Percentiles rank a stretch among this genome's conserved stretches.
Conservation (phyloP, 2,113 vertebrate genomes). For the Sinocyclocheilus rhinocerous region DNA sequence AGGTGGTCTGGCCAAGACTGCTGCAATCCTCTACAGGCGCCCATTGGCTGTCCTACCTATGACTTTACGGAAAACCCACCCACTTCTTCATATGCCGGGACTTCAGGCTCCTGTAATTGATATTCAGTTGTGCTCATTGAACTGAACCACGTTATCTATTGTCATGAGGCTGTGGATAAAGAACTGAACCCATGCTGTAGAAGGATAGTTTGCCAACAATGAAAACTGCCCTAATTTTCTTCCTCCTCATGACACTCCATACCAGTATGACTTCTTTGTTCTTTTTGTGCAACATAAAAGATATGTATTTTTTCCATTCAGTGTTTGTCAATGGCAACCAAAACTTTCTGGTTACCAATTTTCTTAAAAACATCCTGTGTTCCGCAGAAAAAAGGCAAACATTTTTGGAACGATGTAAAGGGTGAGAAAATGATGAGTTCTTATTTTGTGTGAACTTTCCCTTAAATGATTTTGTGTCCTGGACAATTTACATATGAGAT, state of each 20-base stretch:
- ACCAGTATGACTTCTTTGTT: neutral
- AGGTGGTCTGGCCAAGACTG: slow-evolving; percentile 50
- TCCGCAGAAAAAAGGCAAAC: neutral
- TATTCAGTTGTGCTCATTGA: neutral
- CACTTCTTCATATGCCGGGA: slow-evolving; percentile 59
- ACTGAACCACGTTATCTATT: neutral
- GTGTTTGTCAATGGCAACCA: neutral
- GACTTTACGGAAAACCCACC: slow-evolving; percentile 60
- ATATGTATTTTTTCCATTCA: neutral
- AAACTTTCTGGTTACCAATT: neutral
- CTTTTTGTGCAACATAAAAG: neutral
- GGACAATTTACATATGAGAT: neutral
- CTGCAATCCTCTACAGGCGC: slow-evolving; percentile 29
- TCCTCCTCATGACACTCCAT: neutral
- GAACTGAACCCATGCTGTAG: neutral
- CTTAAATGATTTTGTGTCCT: neutral
- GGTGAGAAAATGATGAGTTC: neutral
- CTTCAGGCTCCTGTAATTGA: neutral
- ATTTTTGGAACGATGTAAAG: neutral
- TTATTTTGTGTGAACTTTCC: neutral
- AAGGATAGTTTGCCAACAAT: neutral
- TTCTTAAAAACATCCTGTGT: neutral
- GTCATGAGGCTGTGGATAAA: neutral
- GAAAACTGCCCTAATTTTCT: neutral
- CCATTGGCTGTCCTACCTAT: slow-evolving; percentile 61